A percentile compares a stretch with the other conserved stretches of the same genome.
These are phyloP conservation scores for Ceryle rudis DNA, from an alignment of 2,797 vertebrate genomes.

Conservation along the genomic window DNA sequence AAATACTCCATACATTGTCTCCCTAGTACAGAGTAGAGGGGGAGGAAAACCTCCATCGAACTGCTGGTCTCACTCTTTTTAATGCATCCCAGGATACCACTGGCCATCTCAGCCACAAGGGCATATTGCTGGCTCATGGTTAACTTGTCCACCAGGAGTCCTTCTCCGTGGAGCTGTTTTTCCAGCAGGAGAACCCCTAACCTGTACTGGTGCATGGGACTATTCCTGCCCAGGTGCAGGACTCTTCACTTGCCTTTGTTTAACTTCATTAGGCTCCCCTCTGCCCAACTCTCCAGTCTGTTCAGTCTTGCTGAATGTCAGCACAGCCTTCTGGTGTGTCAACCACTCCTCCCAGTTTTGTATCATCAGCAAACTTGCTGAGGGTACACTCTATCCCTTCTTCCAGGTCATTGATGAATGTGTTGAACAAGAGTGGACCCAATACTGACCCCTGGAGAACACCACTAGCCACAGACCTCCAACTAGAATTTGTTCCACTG, in stretches of 20 bases:
- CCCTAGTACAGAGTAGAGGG: not conserved
- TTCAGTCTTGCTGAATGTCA: not conserved
- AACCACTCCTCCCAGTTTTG: not conserved
- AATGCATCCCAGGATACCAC: not conserved
- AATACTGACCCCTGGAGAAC: not conserved
- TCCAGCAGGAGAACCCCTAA: not conserved
- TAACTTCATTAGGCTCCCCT: not conserved
- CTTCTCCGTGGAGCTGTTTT: not conserved
- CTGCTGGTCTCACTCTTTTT: not conserved
- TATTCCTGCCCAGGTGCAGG: not conserved
- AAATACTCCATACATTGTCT: not conserved
- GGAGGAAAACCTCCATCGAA: not conserved
- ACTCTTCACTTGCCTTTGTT: not conserved
- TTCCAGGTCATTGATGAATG: not conserved
- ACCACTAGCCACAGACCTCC: not conserved
- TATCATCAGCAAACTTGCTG: not conserved
- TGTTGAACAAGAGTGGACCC: not conserved
- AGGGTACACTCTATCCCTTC: not conserved
- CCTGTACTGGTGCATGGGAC: not conserved
- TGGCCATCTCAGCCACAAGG: not conserved
- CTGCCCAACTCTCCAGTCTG: not conserved
- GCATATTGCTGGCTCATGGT: not conserved
- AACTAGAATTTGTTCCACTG: not conserved
- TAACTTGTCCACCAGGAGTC: not conserved
- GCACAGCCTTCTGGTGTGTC: not conserved